Percentiles rank a stretch among this genome's conserved stretches.
These are phyloP conservation scores for Ahaetulla prasina DNA, from an alignment of 2,113 vertebrate genomes.

Conservation along the genomic window DNA sequence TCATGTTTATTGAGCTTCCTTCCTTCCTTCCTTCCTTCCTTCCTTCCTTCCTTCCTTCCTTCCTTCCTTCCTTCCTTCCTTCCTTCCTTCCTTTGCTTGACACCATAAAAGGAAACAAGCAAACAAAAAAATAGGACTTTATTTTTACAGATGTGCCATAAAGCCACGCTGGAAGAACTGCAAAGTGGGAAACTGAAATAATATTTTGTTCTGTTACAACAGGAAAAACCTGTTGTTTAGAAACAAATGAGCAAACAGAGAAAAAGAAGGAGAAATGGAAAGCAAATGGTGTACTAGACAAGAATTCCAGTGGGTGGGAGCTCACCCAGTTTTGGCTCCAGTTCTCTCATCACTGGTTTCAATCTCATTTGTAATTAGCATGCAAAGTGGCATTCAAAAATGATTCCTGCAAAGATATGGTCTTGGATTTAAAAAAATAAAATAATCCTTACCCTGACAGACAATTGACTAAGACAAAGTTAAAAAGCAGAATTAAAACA, in stretches of 20 bases:
- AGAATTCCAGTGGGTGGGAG: not conserved
- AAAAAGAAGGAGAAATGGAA: not conserved
- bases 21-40: not conserved
- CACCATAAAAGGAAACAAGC: not conserved
- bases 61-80: not conserved
- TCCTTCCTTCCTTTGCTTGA: not conserved
- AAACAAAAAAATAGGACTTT: not conserved
- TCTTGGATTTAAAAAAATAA: not conserved
- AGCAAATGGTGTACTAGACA: not conserved
- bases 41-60: not conserved
- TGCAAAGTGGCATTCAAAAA: not conserved
- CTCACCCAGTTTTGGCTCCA: not conserved
- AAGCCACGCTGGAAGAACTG: not conserved
- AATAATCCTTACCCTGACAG: not conserved
- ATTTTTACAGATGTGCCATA: not conserved
- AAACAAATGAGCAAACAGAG: not conserved
- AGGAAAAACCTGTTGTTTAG: not conserved
- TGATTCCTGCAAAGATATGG: not conserved
- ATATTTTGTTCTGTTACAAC: not conserved
- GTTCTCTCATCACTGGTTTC: not conserved
- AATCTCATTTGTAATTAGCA: not conserved
- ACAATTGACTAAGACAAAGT: not conserved
- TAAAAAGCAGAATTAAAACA: not conserved
- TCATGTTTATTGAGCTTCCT: not conserved
- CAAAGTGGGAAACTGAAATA: not conserved